A percentile compares a stretch with the other conserved stretches of the same genome.
Evolutionary conservation across 53 echinoderm and acorn worm genomes (phyloP).

Genomic region (Temnopleurus reevesii): DNA sequence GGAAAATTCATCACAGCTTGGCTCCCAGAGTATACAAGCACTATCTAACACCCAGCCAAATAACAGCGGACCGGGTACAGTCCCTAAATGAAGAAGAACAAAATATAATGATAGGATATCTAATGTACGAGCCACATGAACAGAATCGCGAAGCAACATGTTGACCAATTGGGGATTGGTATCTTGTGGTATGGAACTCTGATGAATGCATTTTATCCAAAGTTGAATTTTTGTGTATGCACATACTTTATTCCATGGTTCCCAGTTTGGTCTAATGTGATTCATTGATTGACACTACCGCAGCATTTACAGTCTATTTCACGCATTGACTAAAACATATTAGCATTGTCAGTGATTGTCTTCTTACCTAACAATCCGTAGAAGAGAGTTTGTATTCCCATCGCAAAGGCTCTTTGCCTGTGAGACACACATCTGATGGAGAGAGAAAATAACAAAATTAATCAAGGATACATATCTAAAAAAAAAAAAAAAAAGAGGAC

Average conservation of each 20-base stretch:
- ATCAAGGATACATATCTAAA: not conserved
- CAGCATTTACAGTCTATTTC: not conserved
- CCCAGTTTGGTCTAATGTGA: too few species aligned
- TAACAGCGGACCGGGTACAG: conserved; percentile 64
- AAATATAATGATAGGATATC: not conserved
- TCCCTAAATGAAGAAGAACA: conserved; percentile 13
- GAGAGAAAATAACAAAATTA: not conserved
- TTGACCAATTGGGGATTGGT: too few species aligned
- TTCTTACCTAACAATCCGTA: conserved; percentile 62
- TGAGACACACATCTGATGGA: conserved; percentile 55
- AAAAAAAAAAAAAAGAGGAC: too few species aligned
- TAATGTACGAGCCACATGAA: too few species aligned
- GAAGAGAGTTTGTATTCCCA: conserved; percentile 56
- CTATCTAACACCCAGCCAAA: conserved; percentile 57
- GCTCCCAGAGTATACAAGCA: conserved; percentile 56
- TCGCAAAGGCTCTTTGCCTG: conserved; percentile 60
- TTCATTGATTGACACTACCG: not conserved
- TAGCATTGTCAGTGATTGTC: too few species aligned
- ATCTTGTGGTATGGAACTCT: too few species aligned
- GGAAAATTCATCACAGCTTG: conserved; percentile 41
- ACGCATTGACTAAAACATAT: not conserved
- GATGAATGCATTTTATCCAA: too few species aligned
- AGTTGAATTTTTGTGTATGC: too few species aligned
- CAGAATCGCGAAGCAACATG: too few species aligned
- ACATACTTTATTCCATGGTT: too few species aligned